Evolutionary conservation across 2,797 vertebrate genomes (phyloP).

Genomic region (Petrocephalus schoutedeni): DNA sequence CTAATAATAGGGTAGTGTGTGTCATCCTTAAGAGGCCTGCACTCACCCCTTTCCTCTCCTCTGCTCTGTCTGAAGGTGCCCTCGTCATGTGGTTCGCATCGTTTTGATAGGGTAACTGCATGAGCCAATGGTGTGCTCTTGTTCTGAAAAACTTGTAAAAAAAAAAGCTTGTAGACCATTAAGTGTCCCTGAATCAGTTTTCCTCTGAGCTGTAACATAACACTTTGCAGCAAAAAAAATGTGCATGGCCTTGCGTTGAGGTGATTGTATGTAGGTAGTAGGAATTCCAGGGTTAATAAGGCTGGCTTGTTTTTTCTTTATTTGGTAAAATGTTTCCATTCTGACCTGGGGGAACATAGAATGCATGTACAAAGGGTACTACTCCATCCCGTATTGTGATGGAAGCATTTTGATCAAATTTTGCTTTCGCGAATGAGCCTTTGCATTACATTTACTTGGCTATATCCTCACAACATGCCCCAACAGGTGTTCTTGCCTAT

Average conservation of each 20-base stretch:
- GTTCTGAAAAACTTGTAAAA: background rate
- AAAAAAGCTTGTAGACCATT: background rate
- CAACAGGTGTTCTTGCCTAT: constrained; percentile 30
- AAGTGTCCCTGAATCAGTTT: background rate
- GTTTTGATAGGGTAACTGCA: background rate
- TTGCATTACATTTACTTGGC: constrained; percentile 35
- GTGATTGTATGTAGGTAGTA: background rate
- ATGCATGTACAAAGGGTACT: background rate
- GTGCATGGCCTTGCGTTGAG: background rate
- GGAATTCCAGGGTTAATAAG: background rate
- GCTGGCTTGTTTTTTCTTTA: background rate
- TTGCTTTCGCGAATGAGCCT: background rate
- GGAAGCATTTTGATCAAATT: background rate
- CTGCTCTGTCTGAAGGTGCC: background rate
- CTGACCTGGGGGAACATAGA: background rate
- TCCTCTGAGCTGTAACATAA: background rate
- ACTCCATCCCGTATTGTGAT: background rate
- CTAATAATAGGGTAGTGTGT: background rate
- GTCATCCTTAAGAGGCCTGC: background rate
- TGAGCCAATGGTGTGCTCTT: background rate
- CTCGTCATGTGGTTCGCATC: background rate
- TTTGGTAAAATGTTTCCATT: background rate
- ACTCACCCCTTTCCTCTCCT: background rate
- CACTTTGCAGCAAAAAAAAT: background rate
- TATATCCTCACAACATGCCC: constrained; percentile 36